Conservation (phyloP, 1,140 invertebrate genomes). For the Oryzaephilus surinamensis region DNA sequence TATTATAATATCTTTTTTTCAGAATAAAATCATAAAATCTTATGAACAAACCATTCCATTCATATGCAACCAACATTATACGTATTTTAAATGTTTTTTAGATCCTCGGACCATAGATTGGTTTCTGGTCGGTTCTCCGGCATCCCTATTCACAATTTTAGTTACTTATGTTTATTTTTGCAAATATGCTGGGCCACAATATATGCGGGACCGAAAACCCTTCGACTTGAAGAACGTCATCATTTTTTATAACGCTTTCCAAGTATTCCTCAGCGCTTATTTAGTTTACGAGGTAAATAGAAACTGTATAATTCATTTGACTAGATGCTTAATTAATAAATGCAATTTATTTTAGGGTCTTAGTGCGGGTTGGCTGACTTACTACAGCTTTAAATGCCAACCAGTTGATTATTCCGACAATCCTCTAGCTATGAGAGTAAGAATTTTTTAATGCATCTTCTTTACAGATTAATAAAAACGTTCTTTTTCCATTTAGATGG, state of each 20-base stretch:
- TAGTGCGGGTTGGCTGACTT: slow-evolving; percentile 52
- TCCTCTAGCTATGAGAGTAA: slow-evolving; percentile 64
- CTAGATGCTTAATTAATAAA: neutral
- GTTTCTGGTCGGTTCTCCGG: slow-evolving; percentile 73
- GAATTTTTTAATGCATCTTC: slow-evolving; percentile 16
- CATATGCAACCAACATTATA: too few species aligned
- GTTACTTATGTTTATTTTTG: slow-evolving; percentile 68
- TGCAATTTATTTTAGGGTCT: slow-evolving; percentile 34
- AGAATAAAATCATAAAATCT: neutral
- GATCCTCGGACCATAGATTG: slow-evolving; percentile 77
- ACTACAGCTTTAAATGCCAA: slow-evolving; percentile 74
- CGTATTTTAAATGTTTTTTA: slow-evolving; percentile 44
- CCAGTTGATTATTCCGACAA: slow-evolving; percentile 69
- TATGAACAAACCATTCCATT: too few species aligned
- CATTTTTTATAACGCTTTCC: slow-evolving; percentile 69
- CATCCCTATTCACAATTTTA: slow-evolving; percentile 61
- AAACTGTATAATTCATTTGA: neutral
- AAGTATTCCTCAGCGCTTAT: slow-evolving; percentile 62
- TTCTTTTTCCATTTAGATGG: slow-evolving; percentile 41
- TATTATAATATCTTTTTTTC: too few species aligned
- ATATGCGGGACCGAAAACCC: slow-evolving; percentile 78
- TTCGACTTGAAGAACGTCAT: slow-evolving; percentile 66
- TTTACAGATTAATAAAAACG: slow-evolving; percentile 1
- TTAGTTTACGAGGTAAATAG: slow-evolving; percentile 57
- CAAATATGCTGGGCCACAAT: slow-evolving; percentile 58